Percentiles rank a stretch among this genome's conserved stretches.
Evolutionary conservation across 2,113 vertebrate species (phyloP).

Genomic region (Chaetodon trifascialis): DNA sequence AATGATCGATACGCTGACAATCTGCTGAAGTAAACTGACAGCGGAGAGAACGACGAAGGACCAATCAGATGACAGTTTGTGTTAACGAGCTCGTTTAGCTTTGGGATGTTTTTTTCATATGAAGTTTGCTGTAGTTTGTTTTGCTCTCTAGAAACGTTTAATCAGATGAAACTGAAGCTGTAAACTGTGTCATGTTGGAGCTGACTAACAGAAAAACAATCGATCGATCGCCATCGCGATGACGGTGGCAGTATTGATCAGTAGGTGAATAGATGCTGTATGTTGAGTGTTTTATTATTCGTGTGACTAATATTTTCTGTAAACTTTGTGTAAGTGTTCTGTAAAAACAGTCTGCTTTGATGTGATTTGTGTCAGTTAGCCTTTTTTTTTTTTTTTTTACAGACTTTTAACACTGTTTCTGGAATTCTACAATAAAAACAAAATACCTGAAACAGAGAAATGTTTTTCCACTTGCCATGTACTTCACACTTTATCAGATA

Average conservation of each 20-base stretch:
- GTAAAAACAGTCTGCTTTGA: no score
- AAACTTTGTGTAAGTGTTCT: background rate
- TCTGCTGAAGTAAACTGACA: background rate
- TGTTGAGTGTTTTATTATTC: background rate
- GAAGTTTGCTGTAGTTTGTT: background rate
- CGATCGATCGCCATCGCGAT: background rate
- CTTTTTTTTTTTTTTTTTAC: constrained; percentile 8
- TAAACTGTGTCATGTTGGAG: background rate
- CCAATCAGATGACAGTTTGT: background rate
- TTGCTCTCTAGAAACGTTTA: constrained; percentile 2
- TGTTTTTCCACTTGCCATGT: no score
- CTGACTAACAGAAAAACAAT: background rate
- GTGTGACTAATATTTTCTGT: constrained; percentile 33
- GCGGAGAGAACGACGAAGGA: background rate
- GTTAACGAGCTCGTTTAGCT: background rate
- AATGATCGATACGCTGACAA: background rate
- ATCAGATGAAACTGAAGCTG: background rate
- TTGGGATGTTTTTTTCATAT: background rate
- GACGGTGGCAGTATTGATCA: no score
- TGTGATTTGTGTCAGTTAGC: background rate
- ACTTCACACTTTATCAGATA: background rate
- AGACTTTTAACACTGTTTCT: constrained; percentile 25
- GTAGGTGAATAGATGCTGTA: background rate
- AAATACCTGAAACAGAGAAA: constrained; percentile 3
- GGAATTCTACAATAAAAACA: constrained; percentile 16